Conservation (phyloP, 2,113 vertebrate genomes). For the Prunella fulvescens region DNA sequence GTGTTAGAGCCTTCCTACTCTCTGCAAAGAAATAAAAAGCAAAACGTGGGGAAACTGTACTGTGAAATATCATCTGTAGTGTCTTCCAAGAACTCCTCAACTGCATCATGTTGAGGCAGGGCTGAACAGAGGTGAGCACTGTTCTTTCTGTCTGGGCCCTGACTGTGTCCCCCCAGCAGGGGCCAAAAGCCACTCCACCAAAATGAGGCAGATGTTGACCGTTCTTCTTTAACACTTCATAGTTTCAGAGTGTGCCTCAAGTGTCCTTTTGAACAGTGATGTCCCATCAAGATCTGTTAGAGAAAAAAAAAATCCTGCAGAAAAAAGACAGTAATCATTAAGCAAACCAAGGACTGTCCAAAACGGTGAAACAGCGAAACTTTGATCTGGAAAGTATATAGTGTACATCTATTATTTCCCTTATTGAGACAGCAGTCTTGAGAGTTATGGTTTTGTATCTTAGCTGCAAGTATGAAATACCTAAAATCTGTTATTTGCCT, state of each 20-base stretch:
- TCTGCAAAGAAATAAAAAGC: background rate
- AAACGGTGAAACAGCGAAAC: background rate
- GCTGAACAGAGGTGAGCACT: background rate
- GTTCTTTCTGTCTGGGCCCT: background rate
- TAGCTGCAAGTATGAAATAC: background rate
- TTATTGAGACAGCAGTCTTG: background rate
- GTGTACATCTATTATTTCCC: background rate
- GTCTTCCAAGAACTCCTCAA: background rate
- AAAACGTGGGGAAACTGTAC: background rate
- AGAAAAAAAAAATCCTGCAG: background rate
- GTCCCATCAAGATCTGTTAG: background rate
- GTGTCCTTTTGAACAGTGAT: background rate
- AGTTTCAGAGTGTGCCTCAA: background rate
- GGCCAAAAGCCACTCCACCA: background rate
- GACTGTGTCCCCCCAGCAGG: accelerated
- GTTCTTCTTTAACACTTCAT: background rate
- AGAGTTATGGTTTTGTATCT: background rate
- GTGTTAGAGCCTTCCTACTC: background rate
- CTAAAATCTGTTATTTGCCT: background rate
- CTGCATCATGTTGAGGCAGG: background rate
- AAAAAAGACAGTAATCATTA: background rate
- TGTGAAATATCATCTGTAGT: background rate
- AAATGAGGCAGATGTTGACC: background rate
- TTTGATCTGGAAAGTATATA: background rate
- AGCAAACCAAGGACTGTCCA: background rate